These are phyloP conservation scores for Eurytoma adleriae DNA, from an alignment of 2,888 invertebrate species.

Conservation along the genomic window DNA sequence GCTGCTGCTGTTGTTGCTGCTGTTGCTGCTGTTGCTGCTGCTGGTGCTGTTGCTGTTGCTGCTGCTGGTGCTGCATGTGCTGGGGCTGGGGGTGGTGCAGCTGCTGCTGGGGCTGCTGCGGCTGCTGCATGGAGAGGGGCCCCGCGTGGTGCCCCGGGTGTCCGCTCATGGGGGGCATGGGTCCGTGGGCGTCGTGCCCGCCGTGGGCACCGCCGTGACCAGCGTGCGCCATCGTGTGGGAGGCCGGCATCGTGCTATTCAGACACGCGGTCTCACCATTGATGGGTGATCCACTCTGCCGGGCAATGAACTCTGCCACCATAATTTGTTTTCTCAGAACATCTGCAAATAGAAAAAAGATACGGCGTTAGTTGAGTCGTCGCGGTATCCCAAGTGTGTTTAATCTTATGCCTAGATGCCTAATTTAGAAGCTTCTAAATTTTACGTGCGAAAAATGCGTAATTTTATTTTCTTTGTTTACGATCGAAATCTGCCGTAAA, in stretches of 20 bases:
- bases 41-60: conserved; percentile 57
- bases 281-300: conserved; percentile 83
- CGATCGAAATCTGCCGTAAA: too few species aligned
- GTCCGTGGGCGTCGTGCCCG: conserved; percentile 70
- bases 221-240: conserved; percentile 73
- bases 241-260: conserved; percentile 76
- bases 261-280: conserved; percentile 83
- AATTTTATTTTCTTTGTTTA: too few species aligned
- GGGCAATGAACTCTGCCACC: conserved; percentile 91
- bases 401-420: neutral
- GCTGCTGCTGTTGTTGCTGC: conserved; percentile 84
- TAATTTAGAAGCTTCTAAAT: too few species aligned
- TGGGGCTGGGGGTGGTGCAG: conserved; percentile 59
- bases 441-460: too few species aligned
- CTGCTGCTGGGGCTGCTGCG: conserved; percentile 62
- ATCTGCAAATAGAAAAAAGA: conserved; percentile 67
- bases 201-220: conserved; percentile 66
- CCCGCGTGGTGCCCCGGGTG: conserved; percentile 69
- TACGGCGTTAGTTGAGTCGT: neutral
- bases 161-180: conserved; percentile 68
- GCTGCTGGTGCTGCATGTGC: conserved; percentile 62
- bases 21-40: conserved; percentile 55
- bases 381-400: neutral
- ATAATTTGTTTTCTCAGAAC: conserved; percentile 80
- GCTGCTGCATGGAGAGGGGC: conserved; percentile 63